Evolutionary conservation across 1,140 invertebrate species (phyloP), one percentile per base, ranked within the genome.

Genomic region (Cephus cinctus): DNA sequence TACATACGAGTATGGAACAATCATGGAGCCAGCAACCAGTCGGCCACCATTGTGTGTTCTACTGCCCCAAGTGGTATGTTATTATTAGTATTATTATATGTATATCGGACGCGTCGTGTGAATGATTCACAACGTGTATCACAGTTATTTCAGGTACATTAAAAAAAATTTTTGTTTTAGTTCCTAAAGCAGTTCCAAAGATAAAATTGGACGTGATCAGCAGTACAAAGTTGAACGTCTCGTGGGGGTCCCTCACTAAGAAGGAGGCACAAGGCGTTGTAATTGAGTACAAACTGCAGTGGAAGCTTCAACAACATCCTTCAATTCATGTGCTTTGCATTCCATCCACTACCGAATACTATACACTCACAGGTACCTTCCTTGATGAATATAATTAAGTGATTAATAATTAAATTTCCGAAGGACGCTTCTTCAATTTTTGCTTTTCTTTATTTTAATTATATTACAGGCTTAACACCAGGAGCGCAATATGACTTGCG

Each of bases 1-100:
- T 86, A 83, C 55, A 75, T 87, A 25, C 73, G 83, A 46, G 77
- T 81, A 16, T 87, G 82, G 72, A 81, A 77, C 59, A 78, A 76
- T 51, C 77, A 75, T 61, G 79, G 77, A 50, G 80, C 82, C 16
- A 85, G 84, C 56, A 82, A 85, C 57, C 80, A 80, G 46, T 86
- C 83, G 2, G 73, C 81, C 35, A 73, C 71, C 50, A 78, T 86
- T 44, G 71, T 78, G 27, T 85, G 84, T 65, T 69, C 75, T 49
- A 86, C 85, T 23, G 75, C 74, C 53, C 79, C 81, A 59, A 78
- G 79, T 66, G 80, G 84, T 86, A 65, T 65, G 62, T 52, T 32
- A 46, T 40, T 16, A n/a, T n/a, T n/a, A n/a, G n/a, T n/a, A n/a
- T n/a, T n/a, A n/a, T n/a, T n/a, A n/a, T n/a, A n/a, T n/a, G n/a